Evolutionary conservation across 2,888 invertebrate genomes (phyloP).

Genomic region (Meta bourneti): DNA sequence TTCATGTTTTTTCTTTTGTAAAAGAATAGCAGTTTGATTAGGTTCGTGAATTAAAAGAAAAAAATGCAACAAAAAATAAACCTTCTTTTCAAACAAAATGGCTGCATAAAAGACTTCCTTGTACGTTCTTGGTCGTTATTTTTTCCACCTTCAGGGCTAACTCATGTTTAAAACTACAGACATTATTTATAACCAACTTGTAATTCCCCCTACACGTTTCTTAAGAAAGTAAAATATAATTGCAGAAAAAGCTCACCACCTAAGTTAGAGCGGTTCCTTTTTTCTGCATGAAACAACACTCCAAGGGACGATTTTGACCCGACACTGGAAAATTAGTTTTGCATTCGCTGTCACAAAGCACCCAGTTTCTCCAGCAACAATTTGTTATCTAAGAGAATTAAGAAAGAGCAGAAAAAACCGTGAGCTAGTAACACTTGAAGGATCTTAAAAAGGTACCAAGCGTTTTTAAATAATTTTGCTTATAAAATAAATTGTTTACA

Average conservation of each 20-base stretch:
- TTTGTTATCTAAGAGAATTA: slow-evolving; percentile 19
- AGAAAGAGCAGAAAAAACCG: background rate
- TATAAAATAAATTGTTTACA: slow-evolving; percentile 20
- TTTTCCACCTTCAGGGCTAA: background rate
- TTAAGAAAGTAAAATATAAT: slow-evolving; percentile 20
- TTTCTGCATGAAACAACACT: slow-evolving; percentile 2
- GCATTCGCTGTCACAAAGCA: background rate
- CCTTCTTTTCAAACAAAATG: background rate
- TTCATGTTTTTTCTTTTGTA: background rate
- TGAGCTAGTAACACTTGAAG: background rate
- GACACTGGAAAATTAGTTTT: slow-evolving; percentile 10
- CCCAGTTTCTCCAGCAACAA: slow-evolving; percentile 5
- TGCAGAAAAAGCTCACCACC: background rate
- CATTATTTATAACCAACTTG: slow-evolving; percentile 20
- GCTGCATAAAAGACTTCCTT: background rate
- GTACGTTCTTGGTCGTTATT: background rate
- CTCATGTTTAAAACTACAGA: background rate
- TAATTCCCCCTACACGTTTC: slow-evolving; percentile 4
- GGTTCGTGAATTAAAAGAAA: background rate
- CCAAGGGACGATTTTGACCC: slow-evolving; percentile 9
- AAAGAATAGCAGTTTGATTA: background rate
- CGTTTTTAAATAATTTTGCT: background rate
- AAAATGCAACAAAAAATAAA: background rate
- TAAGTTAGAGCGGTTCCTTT: background rate
- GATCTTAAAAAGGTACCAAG: background rate